Evolutionary conservation across 1,140 invertebrate genomes (phyloP), one percentile per base, ranked within the genome.

Genomic region (Sipha flava): DNA sequence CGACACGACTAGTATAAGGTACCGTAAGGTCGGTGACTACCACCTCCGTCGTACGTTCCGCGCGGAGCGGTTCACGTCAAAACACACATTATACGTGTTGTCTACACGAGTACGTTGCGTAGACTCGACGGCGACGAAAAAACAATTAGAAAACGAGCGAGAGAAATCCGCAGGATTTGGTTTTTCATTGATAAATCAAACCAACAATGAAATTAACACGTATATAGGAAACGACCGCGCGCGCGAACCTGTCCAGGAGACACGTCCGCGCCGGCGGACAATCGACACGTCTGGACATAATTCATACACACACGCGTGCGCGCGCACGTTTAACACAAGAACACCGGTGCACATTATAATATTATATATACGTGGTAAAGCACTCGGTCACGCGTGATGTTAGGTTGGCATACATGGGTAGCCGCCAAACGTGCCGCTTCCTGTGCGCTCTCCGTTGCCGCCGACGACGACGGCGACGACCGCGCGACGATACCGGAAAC

Each of bases 371-470:
- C 23, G 26, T 29, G 12, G 66, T 70, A 70, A 70, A 70, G 66
- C 66, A 47, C 66, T 45, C 73, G 73, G 73, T 77, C 73, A 59
- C 73, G 72, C 72, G 49, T 34, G 21, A 57, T 43, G 34, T 57
- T 57, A 77, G 73, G 73, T 77, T 77, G 73, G 73, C 73, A 77
- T 77, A 59, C 73, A 43, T 77, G 73, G 66, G 49, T 31, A 21
- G 21, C 52, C 34, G 31, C 31, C 47, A 77, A 77, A 77, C 73
- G 73, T 77, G 73, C 73, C 73, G 52, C 73, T 77, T 77, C 73
- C 73, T 77, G 73, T 77, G 34, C 23, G 34, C 23, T 47, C 21
- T 26, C 40, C 49, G 49, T 47, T 47, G 64, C 43, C 73, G 49
- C 52, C 73, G 57, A 21, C 52, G 73, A 77, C 47, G 49, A 75